These are phyloP conservation scores for Parelbella ahira DNA, from an alignment of 2,888 invertebrate genomes.

Conservation along the genomic window DNA sequence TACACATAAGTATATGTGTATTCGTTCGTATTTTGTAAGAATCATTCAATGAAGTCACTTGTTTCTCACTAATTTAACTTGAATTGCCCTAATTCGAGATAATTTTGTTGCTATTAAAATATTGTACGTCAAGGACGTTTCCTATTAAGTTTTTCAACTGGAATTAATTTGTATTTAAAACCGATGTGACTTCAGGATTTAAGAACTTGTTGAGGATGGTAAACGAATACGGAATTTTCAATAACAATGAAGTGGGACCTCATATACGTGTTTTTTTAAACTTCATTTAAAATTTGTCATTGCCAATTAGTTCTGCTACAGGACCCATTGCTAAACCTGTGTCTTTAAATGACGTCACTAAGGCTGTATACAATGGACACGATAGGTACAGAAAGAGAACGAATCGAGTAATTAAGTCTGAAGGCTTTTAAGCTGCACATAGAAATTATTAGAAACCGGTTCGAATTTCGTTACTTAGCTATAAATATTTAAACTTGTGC, in stretches of 20 bases:
- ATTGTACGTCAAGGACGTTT: too few species aligned
- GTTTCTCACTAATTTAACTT: conserved; percentile 4
- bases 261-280: too few species aligned
- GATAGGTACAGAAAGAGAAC: conserved; percentile 42
- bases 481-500: conserved; percentile 34
- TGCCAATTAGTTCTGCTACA: too few species aligned
- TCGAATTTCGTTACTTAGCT: conserved; percentile 44
- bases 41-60: conserved; percentile 6
- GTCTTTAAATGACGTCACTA: too few species aligned
- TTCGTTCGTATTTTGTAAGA: background rate
- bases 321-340: too few species aligned
- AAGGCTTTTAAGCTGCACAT: conserved; percentile 51
- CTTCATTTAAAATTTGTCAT: too few species aligned
- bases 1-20: background rate
- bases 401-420: conserved; percentile 55
- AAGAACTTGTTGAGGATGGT: too few species aligned
- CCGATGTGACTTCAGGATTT: too few species aligned
- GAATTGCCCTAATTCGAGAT: conserved; percentile 1
- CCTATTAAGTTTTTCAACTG: too few species aligned
- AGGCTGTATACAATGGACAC: conserved; percentile 4
- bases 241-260: too few species aligned
- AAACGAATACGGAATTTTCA: too few species aligned
- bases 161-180: too few species aligned
- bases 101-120: conserved; percentile 1
- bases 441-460: conserved; percentile 56